A percentile compares a stretch with the other conserved stretches of the same genome.
These are phyloP conservation scores for Muscina levida DNA, from an alignment of 2,888 invertebrate species.

Conservation along the genomic window DNA sequence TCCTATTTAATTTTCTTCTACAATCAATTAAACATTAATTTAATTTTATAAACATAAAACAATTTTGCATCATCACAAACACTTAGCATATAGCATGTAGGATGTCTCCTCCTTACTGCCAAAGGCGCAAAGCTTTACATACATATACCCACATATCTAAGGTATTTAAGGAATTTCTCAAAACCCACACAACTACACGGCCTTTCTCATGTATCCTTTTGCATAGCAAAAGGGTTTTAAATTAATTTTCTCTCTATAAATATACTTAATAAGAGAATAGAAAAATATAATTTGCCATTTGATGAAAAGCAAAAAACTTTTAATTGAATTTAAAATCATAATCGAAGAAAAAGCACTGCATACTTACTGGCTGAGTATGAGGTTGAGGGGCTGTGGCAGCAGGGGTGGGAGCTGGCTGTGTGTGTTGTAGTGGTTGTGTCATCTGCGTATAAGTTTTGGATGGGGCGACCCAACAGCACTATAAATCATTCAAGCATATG, in stretches of 20 bases:
- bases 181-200: background rate
- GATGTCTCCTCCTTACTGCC: background rate
- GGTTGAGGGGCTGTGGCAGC: background rate
- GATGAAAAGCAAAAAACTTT: conserved; percentile 39
- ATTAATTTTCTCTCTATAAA: conserved; percentile 33
- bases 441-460: background rate
- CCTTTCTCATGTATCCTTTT: background rate
- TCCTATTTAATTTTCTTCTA: conserved; percentile 15
- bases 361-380: conserved; percentile 26
- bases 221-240: conserved; percentile 29
- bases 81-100: conserved; percentile 31
- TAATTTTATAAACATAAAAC: conserved; percentile 35
- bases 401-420: background rate
- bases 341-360: conserved; percentile 40
- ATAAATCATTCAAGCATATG: conserved; percentile 65
- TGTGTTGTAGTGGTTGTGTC: background rate
- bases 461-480: conserved; percentile 11
- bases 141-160: background rate
- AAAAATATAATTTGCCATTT: conserved; percentile 28
- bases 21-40: conserved; percentile 39
- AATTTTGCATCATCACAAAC: conserved; percentile 24
- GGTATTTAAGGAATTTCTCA: background rate
- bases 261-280: conserved; percentile 2
- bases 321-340: conserved; percentile 60
- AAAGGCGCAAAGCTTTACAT: background rate